Evolutionary conservation across 2,888 invertebrate species (phyloP).

Genomic region (Podabrus alpinus): DNA sequence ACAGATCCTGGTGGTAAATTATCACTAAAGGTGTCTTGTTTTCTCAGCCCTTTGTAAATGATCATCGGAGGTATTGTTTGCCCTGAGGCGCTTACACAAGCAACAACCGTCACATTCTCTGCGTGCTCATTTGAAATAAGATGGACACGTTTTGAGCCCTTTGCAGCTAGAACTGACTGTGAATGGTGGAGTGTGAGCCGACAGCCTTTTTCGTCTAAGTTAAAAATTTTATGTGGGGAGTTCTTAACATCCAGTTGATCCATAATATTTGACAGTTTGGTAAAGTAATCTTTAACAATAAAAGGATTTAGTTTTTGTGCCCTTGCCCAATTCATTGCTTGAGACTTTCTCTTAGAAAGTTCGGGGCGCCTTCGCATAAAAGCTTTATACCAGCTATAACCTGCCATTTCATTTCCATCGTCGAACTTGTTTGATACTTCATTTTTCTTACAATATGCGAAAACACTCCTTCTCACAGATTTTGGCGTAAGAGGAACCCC

Average conservation of each 20-base stretch:
- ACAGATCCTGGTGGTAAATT: slow-evolving; percentile 9
- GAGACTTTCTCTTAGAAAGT: slow-evolving; percentile 36
- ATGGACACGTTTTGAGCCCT: background rate
- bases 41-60: background rate
- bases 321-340: slow-evolving; percentile 38
- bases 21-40: background rate
- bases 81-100: background rate
- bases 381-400: slow-evolving; percentile 16
- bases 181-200: background rate
- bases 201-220: slow-evolving; percentile 36
- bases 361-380: slow-evolving; percentile 25
- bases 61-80: background rate
- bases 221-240: slow-evolving; percentile 36
- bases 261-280: slow-evolving; percentile 30
- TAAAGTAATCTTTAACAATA: slow-evolving; percentile 38
- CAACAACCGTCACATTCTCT: background rate
- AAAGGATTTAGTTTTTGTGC: slow-evolving; percentile 36
- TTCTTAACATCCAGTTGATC: background rate
- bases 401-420: no score
- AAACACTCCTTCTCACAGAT: background rate
- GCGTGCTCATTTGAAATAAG: background rate
- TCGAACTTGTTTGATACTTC: no score
- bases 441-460: no score
- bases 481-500: background rate
- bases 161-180: background rate